Conservation (phyloP, 2,797 vertebrate species). For the Streptopelia turtur region DNA sequence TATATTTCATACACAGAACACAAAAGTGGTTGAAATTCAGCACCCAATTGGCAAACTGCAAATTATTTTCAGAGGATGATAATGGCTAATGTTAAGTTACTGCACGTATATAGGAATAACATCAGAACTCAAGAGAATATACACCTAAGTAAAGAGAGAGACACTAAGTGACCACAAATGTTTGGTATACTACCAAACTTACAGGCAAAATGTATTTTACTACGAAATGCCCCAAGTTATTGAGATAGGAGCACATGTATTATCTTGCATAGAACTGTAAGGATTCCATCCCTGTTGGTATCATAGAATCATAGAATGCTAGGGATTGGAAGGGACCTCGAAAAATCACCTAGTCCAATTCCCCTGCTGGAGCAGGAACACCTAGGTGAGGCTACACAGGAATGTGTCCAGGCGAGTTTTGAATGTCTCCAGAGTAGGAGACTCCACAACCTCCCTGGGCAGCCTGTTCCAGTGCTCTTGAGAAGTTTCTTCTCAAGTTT, state of each 20-base stretch:
- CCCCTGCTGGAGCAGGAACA: too few species aligned
- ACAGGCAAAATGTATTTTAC: background rate
- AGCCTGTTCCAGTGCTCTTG: too few species aligned
- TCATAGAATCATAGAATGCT: too few species aligned
- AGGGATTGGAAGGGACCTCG: too few species aligned
- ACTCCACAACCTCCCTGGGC: too few species aligned
- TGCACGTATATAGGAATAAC: background rate
- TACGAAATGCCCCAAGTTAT: constrained; percentile 13
- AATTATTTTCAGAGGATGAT: background rate
- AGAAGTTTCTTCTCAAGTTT: too few species aligned
- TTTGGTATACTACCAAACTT: background rate
- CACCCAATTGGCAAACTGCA: background rate
- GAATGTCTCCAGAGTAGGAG: too few species aligned
- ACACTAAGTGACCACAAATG: background rate
- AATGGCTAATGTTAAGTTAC: background rate
- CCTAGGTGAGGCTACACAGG: too few species aligned
- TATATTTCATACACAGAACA: background rate
- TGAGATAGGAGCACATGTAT: background rate
- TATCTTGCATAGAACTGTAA: background rate
- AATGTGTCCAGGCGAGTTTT: too few species aligned
- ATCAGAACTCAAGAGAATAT: background rate
- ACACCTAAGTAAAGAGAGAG: background rate
- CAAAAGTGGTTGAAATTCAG: background rate
- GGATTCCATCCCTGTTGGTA: background rate
- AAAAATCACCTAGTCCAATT: too few species aligned